Evolutionary conservation across 1,140 invertebrate species (phyloP), one percentile per base, ranked within the genome.

Genomic region (Drosophila orosa): DNA sequence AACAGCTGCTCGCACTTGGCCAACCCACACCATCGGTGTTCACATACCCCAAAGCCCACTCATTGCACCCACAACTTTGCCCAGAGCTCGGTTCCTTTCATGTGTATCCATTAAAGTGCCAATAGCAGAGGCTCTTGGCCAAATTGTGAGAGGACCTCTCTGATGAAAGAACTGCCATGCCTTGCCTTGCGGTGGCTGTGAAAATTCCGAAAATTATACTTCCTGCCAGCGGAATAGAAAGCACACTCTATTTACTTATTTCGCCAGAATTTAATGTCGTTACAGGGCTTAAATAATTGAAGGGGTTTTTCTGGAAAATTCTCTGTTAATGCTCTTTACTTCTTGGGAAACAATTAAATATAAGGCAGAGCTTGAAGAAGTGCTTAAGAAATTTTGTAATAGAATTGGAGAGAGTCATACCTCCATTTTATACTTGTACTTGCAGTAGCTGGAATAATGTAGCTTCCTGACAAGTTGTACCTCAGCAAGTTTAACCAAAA

Each of bases 81-180:
- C 25, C 40, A 33, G 35, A 50, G 19, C 50, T 22, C 42, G 35
- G 52, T 33, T 31, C 42, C 68, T 47, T 45, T 40, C 37, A 59
- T 69, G 73, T 60, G 52, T 40, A 73, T 50, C 60, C 61, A 67
- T 81, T 82, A 81, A 82, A 60, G 58, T 83, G 74, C 71, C 80
- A 80, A 80, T 63, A 15, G 66, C 65, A 72, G 56, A 57, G 17
- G 25, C 37, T 42, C 52, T 58, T 35, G 56, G 56, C 35, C 55
- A 57, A 29, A 22, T 35, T 61, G 27, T 48, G 59, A 27, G 17
- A 29, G 24, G 29, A 17, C 17, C 42, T 13, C 33, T 24, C 17
- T 39, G 63, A 67, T 67, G 63, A 65, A 50, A 63, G 63, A 65
- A 65, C 33, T 65, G 60, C 24, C 44, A 47, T 25, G 44, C 44